Evolutionary conservation across 2,113 vertebrate species (phyloP), one percentile per base, ranked within the genome.

Genomic region (Aspiorhynchus laticeps): DNA sequence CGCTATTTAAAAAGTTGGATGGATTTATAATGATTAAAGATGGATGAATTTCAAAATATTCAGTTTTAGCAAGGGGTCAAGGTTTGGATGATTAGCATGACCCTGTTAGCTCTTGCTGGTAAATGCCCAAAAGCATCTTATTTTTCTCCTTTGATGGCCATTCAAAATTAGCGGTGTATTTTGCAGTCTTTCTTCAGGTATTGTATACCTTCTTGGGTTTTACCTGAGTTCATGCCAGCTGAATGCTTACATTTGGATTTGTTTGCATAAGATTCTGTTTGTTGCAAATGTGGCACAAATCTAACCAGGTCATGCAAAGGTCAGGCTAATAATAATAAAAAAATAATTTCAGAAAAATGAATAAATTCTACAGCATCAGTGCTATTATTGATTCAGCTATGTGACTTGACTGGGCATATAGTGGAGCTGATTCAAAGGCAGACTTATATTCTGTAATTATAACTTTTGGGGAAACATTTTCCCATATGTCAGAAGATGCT

Each of bases 11-110:
- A 38, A 56, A 36, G 21, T 26, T 21, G 28, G 4, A n/a, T 74
- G 3, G 41, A 77, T 51, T 14, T 51, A 77, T 51, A 51, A 31
- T 31, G n/a, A 51, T 80, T 80, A 61, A 80, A 80, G 53, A 80
- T 80, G 53, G 78, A 80, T 80, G 56, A 26, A 38, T 41, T 41
- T 21, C 2, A 19, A 77, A 77, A 46, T 9, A 48, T 46, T 48
- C 43, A 15, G 74, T 28, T 76, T 76, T 15, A 46, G 3, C 41
- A 46, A 75, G 11, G 21, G 73, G 41, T 48, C 41, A 76, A 51
- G 75, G 46, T 5, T 48, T 48, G 26, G 7, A 7, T 46, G 41
- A 17, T 51, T 17, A n/a, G 41, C 73, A 46, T 15, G 36, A 24
- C 36, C 69, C 36, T 33, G 65, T 67, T 67, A 69, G 65, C 31